Evolutionary conservation across 2,888 invertebrate genomes (phyloP), one percentile per base, ranked within the genome.

Genomic region (Drosophila imparisetae): DNA sequence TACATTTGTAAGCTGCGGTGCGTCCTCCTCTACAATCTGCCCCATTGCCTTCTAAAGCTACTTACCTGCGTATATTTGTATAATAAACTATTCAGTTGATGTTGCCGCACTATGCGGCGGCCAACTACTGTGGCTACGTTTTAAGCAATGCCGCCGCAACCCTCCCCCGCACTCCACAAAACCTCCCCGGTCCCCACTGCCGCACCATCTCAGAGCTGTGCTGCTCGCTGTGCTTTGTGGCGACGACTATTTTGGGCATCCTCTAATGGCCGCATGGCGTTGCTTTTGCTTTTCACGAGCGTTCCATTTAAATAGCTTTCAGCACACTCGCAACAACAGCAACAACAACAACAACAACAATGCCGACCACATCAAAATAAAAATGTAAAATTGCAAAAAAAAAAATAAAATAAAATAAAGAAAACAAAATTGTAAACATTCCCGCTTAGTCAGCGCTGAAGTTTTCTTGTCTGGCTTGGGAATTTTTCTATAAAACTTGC

Each of bases 31-130:
- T 13, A 27, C 32, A 48, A 30, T 50, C 42, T 49, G 36, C 18
- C 6, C 34, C 34, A 4, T 38, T 6, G 6, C 10, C 36, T 53
- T 38, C 18, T 4, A 45, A 15, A 27, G 45, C 24, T 40, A 24
- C 36, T 45, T 48, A n/a, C 55, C 52, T 75, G 61, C 64, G 49
- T 72, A 52, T 66, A 52, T 58, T 52, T 68, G 57, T 65, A 72
- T 85, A 82, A 85, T 86, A 85, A 85, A 80, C 86, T 83, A 83
- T 86, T 83, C 86, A 86, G 74, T 86, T 86, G 74, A 70, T 70
- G 77, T 77, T 71, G 69, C 77, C 73, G 71, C 80, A 81, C 74
- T 83, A 80, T 80, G 71, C 70, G 68, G 61, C 60, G 55, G 36
- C 34, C 50, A 74, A 74, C 73, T 52, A 74, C 73, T 52, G 60